These are phyloP conservation scores for Cremastinae sp. DNA, from an alignment of 2,888 invertebrate species.

Conservation along the genomic window DNA sequence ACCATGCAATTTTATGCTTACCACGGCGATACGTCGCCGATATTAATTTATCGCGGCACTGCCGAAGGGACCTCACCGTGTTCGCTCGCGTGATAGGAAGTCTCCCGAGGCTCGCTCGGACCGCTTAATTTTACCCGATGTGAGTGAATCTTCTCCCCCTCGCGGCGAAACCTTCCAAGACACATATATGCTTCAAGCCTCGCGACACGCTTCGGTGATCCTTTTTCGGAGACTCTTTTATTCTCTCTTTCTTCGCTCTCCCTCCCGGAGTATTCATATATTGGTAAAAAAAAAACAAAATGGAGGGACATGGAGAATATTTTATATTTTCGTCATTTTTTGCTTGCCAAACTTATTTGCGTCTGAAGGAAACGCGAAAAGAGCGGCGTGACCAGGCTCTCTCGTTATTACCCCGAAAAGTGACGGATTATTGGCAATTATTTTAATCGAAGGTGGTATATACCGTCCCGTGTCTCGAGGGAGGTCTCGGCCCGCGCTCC, in stretches of 20 bases:
- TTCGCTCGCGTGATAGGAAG: conserved; percentile 17
- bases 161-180: conserved; percentile 33
- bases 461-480: not conserved
- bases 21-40: conserved; percentile 63
- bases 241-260: conserved; percentile 42
- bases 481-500: not conserved
- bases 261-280: conserved; percentile 15
- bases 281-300: conserved; percentile 52
- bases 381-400: conserved; percentile 31
- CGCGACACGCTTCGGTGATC: conserved; percentile 53
- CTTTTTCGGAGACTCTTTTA: conserved; percentile 32
- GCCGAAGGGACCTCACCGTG: conserved; percentile 42
- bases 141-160: conserved; percentile 62
- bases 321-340: not conserved
- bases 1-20: conserved; percentile 68
- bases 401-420: conserved; percentile 70
- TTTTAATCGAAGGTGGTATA: conserved; percentile 65
- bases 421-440: conserved; percentile 72
- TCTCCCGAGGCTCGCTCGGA: conserved; percentile 30
- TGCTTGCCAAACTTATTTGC: conserved; percentile 32
- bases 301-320: not conserved
- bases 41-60: conserved; percentile 64
- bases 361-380: conserved; percentile 37
- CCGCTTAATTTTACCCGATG: conserved; percentile 61
- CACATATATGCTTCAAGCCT: conserved; percentile 32